Conservation (phyloP, 2,113 vertebrate species). For the Anguilla rostrata region DNA sequence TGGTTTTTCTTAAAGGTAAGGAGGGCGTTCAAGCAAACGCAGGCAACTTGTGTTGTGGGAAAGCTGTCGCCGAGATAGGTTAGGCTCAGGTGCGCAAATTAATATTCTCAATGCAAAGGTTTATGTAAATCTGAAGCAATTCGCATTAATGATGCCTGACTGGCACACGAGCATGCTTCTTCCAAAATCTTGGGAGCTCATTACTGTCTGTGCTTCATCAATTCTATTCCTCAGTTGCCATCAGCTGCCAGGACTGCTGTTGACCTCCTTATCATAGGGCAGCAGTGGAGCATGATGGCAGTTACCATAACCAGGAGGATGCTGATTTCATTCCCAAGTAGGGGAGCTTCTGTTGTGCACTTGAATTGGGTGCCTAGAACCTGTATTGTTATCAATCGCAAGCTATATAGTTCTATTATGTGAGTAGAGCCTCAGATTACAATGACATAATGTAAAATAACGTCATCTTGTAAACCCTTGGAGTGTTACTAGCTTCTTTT, state of each 20-base stretch:
- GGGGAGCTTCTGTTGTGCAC: not conserved
- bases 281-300: not conserved
- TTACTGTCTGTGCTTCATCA: not conserved
- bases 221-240: not conserved
- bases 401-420: not conserved
- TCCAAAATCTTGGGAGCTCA: not conserved
- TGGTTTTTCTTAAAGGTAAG: not conserved
- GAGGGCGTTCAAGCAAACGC: not conserved
- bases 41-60: not conserved
- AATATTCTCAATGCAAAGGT: not conserved
- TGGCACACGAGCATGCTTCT: not conserved
- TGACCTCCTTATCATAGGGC: not conserved
- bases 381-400: not conserved
- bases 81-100: not conserved
- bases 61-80: not conserved
- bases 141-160: not conserved
- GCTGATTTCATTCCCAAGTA: not conserved
- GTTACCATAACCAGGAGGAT: not conserved
- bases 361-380: not conserved
- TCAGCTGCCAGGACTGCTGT: not conserved
- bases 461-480: not conserved
- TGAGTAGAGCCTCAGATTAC: too few relatives aligned
- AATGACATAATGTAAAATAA: not conserved
- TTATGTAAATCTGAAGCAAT: not conserved
- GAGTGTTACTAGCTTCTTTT: not conserved